Percentiles rank a stretch among this genome's conserved stretches.
Evolutionary conservation across 2,797 vertebrate species (phyloP).

Genomic region (Gorsachius magnificus): DNA sequence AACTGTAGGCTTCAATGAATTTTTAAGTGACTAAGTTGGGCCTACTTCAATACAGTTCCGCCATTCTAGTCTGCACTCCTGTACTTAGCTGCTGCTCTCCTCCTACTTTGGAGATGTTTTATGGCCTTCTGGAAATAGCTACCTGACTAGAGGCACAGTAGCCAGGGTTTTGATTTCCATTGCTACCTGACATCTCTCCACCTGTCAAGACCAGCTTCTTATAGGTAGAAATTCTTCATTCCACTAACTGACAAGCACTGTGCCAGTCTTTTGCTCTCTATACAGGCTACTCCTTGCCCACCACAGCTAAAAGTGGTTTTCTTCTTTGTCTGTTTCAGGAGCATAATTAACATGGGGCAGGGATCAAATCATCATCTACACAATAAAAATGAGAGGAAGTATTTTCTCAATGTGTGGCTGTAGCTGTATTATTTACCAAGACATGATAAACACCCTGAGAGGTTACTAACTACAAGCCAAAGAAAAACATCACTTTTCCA

Average conservation of each 20-base stretch:
- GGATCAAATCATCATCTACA: background rate
- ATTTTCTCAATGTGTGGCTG: background rate
- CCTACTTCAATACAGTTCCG: background rate
- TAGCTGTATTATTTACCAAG: background rate
- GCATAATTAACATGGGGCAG: background rate
- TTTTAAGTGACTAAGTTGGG: background rate
- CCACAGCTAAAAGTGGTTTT: background rate
- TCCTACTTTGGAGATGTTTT: background rate
- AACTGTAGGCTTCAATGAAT: constrained; percentile 29
- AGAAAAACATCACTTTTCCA: background rate
- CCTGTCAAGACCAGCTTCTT: background rate
- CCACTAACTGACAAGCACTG: background rate
- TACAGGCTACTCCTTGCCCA: background rate
- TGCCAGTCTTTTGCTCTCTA: background rate
- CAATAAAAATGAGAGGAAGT: background rate
- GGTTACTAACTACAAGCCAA: background rate
- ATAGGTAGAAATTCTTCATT: background rate
- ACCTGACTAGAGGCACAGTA: background rate
- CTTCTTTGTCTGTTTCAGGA: background rate
- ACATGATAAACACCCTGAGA: background rate
- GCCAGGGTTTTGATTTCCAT: background rate
- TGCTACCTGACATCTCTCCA: background rate
- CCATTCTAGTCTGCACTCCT: background rate
- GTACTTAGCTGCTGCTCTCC: background rate
- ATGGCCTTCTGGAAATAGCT: background rate